Evolutionary conservation across 2,797 vertebrate genomes (phyloP).

Genomic region (Pseudochirops corinnae): DNA sequence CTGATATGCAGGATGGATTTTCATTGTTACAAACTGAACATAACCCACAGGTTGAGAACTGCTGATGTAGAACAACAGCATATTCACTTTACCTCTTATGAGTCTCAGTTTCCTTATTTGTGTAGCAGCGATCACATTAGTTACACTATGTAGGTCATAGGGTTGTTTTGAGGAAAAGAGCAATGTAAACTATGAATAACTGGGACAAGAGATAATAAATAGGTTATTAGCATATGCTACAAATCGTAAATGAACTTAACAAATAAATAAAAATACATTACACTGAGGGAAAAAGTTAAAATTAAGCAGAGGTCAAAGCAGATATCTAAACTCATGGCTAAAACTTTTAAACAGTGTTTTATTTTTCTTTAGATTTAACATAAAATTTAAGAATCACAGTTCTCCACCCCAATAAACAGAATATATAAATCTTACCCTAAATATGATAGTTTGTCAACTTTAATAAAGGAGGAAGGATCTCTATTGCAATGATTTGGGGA

Average conservation of each 20-base stretch:
- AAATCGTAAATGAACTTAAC: conserved; percentile 8
- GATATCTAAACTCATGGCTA: background rate
- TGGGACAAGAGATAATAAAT: background rate
- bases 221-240: background rate
- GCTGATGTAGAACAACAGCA: background rate
- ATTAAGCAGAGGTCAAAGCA: background rate
- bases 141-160: background rate
- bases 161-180: background rate
- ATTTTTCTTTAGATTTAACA: conserved; percentile 19
- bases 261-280: background rate
- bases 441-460: background rate
- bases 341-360: background rate
- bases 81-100: background rate
- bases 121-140: background rate
- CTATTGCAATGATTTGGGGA: background rate
- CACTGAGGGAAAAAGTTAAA: background rate
- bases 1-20: too few relatives aligned
- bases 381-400: conserved; percentile 12
- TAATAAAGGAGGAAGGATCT: background rate
- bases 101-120: background rate
- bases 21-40: too few relatives aligned
- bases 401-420: background rate
- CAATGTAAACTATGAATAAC: background rate
- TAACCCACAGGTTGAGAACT: too few relatives aligned
- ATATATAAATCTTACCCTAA: background rate